A percentile compares a stretch with the other conserved stretches of the same genome.
Evolutionary conservation across 2,113 vertebrate genomes (phyloP).

Genomic region (Saiga tatarica): DNA sequence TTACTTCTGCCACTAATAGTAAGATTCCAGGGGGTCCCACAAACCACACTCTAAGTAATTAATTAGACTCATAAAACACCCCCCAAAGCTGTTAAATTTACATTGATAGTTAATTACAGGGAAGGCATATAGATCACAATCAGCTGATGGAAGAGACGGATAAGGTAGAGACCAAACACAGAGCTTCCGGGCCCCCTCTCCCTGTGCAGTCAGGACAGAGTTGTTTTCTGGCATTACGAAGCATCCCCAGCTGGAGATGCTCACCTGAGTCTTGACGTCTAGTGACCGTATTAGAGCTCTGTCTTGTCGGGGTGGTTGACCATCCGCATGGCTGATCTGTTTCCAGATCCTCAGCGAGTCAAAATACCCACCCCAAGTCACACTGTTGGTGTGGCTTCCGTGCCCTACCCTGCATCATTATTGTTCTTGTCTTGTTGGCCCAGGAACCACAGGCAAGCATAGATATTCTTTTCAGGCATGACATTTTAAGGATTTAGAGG

Average conservation of each 20-base stretch:
- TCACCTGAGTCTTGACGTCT: background rate
- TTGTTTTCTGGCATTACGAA: background rate
- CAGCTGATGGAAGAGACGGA: background rate
- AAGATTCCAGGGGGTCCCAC: background rate
- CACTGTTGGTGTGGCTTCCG: background rate
- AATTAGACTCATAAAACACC: background rate
- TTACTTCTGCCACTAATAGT: background rate
- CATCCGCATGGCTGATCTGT: background rate
- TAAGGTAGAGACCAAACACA: background rate
- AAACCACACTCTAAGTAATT: background rate
- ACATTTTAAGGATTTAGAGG: background rate
- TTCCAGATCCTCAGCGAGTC: background rate
- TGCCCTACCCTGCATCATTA: too few relatives aligned
- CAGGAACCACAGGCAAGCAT: background rate
- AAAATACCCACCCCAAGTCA: background rate
- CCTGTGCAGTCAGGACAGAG: background rate
- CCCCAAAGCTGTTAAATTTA: background rate
- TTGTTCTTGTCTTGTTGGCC: background rate
- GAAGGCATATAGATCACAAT: background rate
- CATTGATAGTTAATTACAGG: background rate
- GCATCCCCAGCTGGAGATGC: background rate
- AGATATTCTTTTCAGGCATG: background rate
- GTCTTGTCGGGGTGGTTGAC: background rate
- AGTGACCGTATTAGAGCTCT: background rate
- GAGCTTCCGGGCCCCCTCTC: background rate